phyloP scores from a whole-genome alignment of 2,888 invertebrate species.

The Epirrita christyi region DNA sequence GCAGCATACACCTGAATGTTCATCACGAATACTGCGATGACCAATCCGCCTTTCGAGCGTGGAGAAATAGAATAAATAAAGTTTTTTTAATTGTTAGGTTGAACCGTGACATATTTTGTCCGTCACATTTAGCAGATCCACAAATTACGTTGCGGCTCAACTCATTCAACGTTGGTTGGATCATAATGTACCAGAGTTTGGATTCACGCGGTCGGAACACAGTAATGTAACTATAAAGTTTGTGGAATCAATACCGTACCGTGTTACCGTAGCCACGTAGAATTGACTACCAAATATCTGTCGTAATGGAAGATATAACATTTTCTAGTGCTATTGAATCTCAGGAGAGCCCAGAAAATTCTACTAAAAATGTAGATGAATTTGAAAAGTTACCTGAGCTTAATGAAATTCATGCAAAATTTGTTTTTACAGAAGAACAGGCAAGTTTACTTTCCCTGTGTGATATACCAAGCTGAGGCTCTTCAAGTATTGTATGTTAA shows the following conservation, averaged over 20 bases:
- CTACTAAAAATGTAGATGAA: slow-evolving; percentile 35
- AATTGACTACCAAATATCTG: background rate
- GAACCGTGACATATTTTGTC: too few relatives aligned
- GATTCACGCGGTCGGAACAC: too few relatives aligned
- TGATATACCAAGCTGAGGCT: background rate
- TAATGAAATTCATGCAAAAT: slow-evolving; percentile 56
- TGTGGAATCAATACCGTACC: slow-evolving; percentile 29
- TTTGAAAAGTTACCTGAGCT: slow-evolving; percentile 33
- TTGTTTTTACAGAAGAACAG: slow-evolving; percentile 63
- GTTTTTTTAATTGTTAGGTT: too few relatives aligned
- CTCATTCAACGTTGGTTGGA: too few relatives aligned
- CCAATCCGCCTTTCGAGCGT: too few relatives aligned
- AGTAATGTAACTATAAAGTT: background rate
- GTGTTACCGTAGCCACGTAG: slow-evolving; percentile 30
- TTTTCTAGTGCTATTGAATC: slow-evolving; percentile 57
- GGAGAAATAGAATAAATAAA: too few relatives aligned
- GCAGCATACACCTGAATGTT: too few relatives aligned
- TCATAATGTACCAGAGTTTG: too few relatives aligned
- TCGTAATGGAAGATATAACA: slow-evolving; percentile 52
- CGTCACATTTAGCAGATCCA: too few relatives aligned
- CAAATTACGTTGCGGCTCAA: too few relatives aligned
- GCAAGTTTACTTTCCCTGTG: slow-evolving; percentile 41
- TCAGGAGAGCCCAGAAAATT: slow-evolving; percentile 39
- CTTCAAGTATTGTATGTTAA: background rate
- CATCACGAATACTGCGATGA: too few relatives aligned